Percentiles rank a stretch among this genome's conserved stretches.
Conservation (phyloP, 2,113 vertebrate species). For the Oncorhynchus gorbuscha region DNA sequence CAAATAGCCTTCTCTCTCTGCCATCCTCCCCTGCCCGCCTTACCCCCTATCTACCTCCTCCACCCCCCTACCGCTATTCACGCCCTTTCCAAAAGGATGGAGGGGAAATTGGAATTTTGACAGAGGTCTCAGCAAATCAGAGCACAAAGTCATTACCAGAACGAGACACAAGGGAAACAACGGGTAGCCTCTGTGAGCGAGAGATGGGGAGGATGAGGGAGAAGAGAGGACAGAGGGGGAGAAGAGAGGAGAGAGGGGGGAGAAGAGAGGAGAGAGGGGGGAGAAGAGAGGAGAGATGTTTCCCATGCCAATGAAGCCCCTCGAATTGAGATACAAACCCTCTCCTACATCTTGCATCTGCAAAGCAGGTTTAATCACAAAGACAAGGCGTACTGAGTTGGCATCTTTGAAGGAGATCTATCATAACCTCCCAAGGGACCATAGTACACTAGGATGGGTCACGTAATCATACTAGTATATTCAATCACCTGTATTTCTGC, state of each 20-base stretch:
- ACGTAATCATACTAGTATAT: no score
- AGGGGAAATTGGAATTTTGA: slow-evolving; percentile 35
- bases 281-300: no score
- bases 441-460: no score
- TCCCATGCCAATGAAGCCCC: no score
- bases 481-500: no score
- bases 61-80: slow-evolving; percentile 14
- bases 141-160: slow-evolving; percentile 41
- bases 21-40: background rate
- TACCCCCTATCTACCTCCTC: background rate
- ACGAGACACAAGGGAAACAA: slow-evolving; percentile 31
- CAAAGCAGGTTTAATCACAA: background rate
- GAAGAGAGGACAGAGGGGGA: background rate
- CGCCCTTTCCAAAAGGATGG: slow-evolving; percentile 11
- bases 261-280: no score
- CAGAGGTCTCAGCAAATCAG: slow-evolving; percentile 26
- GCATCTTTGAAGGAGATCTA: slow-evolving; percentile 13
- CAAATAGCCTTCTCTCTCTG: slow-evolving; percentile 13
- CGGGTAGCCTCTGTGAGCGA: slow-evolving; percentile 2
- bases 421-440: slow-evolving; percentile 14
- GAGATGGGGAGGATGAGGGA: slow-evolving; percentile 9
- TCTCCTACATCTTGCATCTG: background rate
- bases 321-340: slow-evolving; percentile 12
- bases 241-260: background rate
- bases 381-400: background rate